These are phyloP conservation scores for Phrynosoma platyrhinos DNA, from an alignment of 2,113 vertebrate genomes.

Conservation along the genomic window DNA sequence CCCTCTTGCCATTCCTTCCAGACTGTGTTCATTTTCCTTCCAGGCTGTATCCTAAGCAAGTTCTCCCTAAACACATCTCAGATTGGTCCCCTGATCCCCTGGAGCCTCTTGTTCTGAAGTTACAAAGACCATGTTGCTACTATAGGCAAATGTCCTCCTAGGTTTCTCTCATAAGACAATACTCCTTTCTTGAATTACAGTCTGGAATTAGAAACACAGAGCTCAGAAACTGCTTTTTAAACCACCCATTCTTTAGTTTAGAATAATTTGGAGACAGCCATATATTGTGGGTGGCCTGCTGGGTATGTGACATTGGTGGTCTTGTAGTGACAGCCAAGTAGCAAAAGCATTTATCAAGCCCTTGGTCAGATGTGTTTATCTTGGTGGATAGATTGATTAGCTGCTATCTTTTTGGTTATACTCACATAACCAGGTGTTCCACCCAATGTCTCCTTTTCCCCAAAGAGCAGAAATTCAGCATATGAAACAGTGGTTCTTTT, in stretches of 20 bases:
- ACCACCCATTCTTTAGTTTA: too few species aligned
- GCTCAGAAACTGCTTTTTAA: too few species aligned
- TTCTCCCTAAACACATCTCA: neutral
- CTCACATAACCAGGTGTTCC: neutral
- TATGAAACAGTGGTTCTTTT: neutral
- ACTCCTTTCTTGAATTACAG: too few species aligned
- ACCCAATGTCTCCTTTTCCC: neutral
- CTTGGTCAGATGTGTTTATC: neutral
- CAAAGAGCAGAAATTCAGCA: constrained; percentile 8
- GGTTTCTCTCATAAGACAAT: too few species aligned
- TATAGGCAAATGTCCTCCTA: neutral
- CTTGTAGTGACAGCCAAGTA: neutral
- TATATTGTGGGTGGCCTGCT: neutral
- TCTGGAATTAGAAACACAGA: too few species aligned
- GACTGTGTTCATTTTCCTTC: neutral
- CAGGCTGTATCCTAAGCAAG: neutral
- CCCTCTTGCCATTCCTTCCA: neutral
- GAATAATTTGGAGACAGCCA: neutral
- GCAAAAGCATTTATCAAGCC: neutral
- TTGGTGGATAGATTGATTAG: neutral
- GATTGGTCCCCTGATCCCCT: neutral
- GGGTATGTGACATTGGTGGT: neutral
- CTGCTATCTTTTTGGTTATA: neutral
- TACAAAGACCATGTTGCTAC: neutral
- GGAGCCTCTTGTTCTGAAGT: neutral